Evolutionary conservation across 1,140 invertebrate species (phyloP), one percentile per base, ranked within the genome.

Genomic region (Bursaphelenchus mucronatus): DNA sequence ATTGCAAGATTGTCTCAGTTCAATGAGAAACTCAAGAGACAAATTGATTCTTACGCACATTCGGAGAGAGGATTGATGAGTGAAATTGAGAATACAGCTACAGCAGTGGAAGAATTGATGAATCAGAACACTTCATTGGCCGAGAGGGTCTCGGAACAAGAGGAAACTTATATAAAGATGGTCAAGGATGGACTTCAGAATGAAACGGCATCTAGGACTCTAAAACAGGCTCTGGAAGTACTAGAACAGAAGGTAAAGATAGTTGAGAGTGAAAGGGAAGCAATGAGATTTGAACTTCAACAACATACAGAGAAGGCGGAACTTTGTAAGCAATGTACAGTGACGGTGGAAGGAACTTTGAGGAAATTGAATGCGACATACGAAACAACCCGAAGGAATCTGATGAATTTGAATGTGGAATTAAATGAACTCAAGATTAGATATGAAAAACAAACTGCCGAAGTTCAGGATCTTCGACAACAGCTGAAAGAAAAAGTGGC

Each of bases 21-120:
- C 44, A 44, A 56, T 21, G 76, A 77, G 15, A 49, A 46, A 10
- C 55, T 77, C 41, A 62, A 66, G n/a, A 57, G 61, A 17, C 68
- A 81, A 40, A 55, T 71, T 17, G 62, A 54, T n/a, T 47, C 21
- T 47, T 64, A 63, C 15, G 76, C 69, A n/a, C 65, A 79, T 88
- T 93, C 97, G 82, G 95, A 98, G 83, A 94, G 97, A 82, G 92
- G 93, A 1, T 83, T 99, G 57, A 84, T 97, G 4, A 96, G 93
- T 80, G 96, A 99, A 83, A 96, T 98, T 91, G 96, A 99, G 82
- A 92, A 97, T 0, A 99, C 65, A 30, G 70, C 71, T 39, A 70
- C 91, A 88, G 95, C 95, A 0, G 97, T 96, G 82, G 95, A 98
- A 83, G 95, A 98, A 78, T 96, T 97, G 93, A 94, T 97, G 83